These are phyloP conservation scores for Vireo griseus DNA, from an alignment of 2,797 vertebrate species.

Conservation along the genomic window DNA sequence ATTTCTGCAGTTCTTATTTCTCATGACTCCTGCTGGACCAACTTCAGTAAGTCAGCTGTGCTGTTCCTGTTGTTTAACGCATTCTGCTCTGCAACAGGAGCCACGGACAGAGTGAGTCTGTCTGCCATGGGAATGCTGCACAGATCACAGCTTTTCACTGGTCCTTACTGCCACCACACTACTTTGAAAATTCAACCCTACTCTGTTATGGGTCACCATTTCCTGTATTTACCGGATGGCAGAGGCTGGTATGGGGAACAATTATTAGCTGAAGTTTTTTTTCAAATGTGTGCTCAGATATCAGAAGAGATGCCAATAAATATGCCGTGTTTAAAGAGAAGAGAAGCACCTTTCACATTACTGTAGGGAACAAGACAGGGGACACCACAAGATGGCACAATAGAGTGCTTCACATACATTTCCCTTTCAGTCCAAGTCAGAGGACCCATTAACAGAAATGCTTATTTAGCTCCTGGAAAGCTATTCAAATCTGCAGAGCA, in stretches of 20 bases:
- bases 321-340: background rate
- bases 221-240: background rate
- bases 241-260: background rate
- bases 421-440: background rate
- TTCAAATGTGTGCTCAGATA: background rate
- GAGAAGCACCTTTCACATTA: background rate
- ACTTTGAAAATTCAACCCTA: background rate
- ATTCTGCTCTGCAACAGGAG: too few species aligned
- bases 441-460: background rate
- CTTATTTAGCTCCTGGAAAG: background rate
- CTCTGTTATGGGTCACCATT: background rate
- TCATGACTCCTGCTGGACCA: too few species aligned
- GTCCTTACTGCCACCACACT: background rate
- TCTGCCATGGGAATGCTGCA: rapidly evolving
- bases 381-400: slow-evolving; percentile 58
- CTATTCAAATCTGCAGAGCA: background rate
- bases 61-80: too few species aligned
- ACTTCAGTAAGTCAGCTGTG: too few species aligned
- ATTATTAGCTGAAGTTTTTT: background rate
- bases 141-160: background rate
- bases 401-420: background rate
- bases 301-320: background rate
- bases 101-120: rapidly evolving
- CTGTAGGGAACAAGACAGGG: background rate
- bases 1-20: too few species aligned